phyloP scores from a whole-genome alignment of 2,113 vertebrate genomes.

The Benitochromis conjunctus region DNA sequence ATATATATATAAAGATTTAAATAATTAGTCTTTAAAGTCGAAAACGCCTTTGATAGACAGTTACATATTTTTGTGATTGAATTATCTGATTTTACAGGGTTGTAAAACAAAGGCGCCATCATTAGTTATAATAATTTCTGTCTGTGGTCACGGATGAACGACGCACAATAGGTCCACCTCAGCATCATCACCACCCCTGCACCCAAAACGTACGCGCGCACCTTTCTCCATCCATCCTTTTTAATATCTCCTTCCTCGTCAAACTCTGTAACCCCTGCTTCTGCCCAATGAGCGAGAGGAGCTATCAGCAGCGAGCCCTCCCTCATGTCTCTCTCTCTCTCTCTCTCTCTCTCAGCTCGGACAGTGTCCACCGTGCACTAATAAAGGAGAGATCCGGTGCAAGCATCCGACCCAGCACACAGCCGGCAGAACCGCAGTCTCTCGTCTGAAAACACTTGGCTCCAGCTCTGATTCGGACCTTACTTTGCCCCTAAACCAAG shows the following conservation, averaged over 20 bases:
- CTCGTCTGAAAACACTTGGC: not conserved
- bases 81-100: not conserved
- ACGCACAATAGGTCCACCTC: not conserved
- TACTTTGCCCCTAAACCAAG: not conserved
- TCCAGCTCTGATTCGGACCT: not conserved
- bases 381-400: conserved; percentile 57
- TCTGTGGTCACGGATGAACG: not conserved
- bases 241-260: conserved; percentile 48
- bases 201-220: not conserved
- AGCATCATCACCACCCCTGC: not conserved
- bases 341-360: conserved; percentile 39
- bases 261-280: conserved; percentile 66
- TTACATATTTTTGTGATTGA: not conserved
- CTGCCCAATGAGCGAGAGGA: conserved; percentile 75
- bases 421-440: not conserved
- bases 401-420: conserved; percentile 51
- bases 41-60: not conserved
- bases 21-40: rapidly evolving
- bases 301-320: conserved; percentile 61
- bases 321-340: conserved; percentile 46
- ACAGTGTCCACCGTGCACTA: conserved; percentile 51
- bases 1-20: not conserved
- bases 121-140: not conserved
- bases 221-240: conserved; percentile 33
- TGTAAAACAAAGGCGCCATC: conserved; percentile 6